Percentiles rank a stretch among this genome's conserved stretches.
Conservation (phyloP, 2,113 vertebrate genomes). For the Gnathonemus echidnorhynchus region DNA sequence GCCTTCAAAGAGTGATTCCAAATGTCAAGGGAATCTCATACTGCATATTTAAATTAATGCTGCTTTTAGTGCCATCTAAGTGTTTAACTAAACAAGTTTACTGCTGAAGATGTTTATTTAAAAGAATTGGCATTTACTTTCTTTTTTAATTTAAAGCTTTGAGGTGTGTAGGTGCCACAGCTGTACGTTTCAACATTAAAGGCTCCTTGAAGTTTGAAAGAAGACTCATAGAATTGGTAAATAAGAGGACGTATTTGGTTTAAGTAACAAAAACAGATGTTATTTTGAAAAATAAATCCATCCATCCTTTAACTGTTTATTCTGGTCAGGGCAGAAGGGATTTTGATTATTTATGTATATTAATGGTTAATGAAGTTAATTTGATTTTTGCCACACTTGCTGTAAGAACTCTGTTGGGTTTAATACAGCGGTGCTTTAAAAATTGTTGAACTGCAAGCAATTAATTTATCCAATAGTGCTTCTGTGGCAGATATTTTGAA, state of each 20-base stretch:
- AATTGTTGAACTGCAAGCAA: background rate
- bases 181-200: background rate
- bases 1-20: background rate
- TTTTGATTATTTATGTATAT: background rate
- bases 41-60: background rate
- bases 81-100: conserved; percentile 6
- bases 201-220: background rate
- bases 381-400: background rate
- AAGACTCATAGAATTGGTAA: background rate
- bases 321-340: background rate
- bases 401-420: background rate
- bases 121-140: conserved; percentile 2
- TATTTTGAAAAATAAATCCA: background rate
- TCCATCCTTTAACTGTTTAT: background rate
- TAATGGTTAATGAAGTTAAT: background rate
- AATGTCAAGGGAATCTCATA: background rate
- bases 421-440: background rate
- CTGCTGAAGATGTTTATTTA: background rate
- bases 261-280: background rate
- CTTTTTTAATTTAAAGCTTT: background rate
- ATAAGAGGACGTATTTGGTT: background rate
- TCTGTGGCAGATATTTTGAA: background rate
- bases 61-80: background rate
- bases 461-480: conserved; percentile 7
- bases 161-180: background rate